Evolutionary conservation across 2,113 vertebrate species (phyloP), one percentile per base, ranked within the genome.

Genomic region (Verasper variegatus): DNA sequence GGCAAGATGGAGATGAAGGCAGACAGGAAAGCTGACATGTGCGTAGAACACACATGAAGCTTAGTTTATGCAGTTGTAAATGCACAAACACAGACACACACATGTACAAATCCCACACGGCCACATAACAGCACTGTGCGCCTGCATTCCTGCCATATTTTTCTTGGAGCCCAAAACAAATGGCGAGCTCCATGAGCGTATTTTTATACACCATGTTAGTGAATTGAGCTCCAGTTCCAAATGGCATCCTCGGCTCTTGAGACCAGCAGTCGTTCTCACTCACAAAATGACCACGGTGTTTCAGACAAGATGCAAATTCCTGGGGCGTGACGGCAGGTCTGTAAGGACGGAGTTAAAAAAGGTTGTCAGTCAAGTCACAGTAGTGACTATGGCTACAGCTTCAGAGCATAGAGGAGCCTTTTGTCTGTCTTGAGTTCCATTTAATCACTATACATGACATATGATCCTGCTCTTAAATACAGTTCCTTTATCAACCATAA

Each of bases 1-100:
- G 70, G 70, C 82, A 65, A 69, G 79, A 85, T 82, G 60, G 82
- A 78, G 52, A 74, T 31, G 70, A 65, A 83, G 76, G 76, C 70
- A 75, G 84, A 79, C 74, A 68, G 18, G 86, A 80, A 76, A 74
- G 77, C 80, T 88, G 82, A 87, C 88, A 86, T 88, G 88, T 85
- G 82, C 59, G 85, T 23, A 55, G 45, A 69, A 74, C 73, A 45
- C 71, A 52, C 65, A 79, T 31, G 31, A 63, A 75, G 62, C 45
- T 61, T 37, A 7, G 20, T 45, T 57, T 62, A 58, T 64, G 56
- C 76, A 70, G 20, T 10, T 7, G 18, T 14, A 18, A 45, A 11
- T 27, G 4, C 60, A 49, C 40, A 42, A 13, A 11, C 24, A 52
- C 51, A 18, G 23, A 24, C 21, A 42, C 51, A 65, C 47, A 2